Evolutionary conservation across 2,113 vertebrate species (phyloP).

Genomic region (Apaloderma vittatum): DNA sequence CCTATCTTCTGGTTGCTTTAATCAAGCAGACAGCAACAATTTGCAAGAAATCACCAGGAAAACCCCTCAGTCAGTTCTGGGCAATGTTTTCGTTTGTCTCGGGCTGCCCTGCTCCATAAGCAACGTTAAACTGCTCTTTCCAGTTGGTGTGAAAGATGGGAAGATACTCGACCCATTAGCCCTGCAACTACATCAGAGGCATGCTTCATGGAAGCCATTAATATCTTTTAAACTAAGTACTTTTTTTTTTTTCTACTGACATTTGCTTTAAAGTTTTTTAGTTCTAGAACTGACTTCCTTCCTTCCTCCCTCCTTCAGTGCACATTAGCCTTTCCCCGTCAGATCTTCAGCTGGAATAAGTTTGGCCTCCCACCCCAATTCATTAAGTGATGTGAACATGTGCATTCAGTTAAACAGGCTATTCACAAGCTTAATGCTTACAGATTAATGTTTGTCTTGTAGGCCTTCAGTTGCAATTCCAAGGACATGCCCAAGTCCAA

Average conservation of each 20-base stretch:
- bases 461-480: background rate
- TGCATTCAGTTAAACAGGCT: background rate
- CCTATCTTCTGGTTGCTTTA: background rate
- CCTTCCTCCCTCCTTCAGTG: background rate
- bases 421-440: background rate
- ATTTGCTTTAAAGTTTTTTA: background rate
- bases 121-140: background rate
- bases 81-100: background rate
- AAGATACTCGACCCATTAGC: background rate
- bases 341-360: constrained; percentile 16
- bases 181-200: background rate
- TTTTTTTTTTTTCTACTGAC: background rate
- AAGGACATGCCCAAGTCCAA: background rate
- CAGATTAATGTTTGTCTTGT: background rate
- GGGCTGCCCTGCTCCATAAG: background rate
- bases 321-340: background rate
- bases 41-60: background rate
- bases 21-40: background rate
- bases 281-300: background rate
- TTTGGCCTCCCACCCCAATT: background rate
- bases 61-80: background rate
- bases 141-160: accelerated
- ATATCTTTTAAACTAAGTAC: background rate
- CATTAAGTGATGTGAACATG: background rate
- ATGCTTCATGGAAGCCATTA: background rate